A percentile compares a stretch with the other conserved stretches of the same genome.
Evolutionary conservation across 2,113 vertebrate genomes (phyloP).

Genomic region (Psittacula cyanocephala): DNA sequence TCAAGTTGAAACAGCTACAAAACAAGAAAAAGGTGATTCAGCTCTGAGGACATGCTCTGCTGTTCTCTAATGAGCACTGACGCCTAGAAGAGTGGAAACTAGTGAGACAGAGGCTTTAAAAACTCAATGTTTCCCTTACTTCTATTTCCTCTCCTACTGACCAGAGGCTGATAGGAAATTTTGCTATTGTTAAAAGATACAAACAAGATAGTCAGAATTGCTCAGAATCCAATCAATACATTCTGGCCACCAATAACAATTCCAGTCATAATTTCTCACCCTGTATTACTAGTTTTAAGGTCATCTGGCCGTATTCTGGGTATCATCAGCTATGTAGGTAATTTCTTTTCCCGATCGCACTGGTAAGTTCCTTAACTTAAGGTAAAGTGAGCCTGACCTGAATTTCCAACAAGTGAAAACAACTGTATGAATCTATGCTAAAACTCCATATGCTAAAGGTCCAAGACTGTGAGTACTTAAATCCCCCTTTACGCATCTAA

Average conservation of each 20-base stretch:
- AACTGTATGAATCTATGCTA: not conserved
- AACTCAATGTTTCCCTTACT: not conserved
- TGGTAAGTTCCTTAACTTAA: not conserved
- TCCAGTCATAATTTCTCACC: not conserved
- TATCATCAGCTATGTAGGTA: not conserved
- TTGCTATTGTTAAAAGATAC: not conserved
- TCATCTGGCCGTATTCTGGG: not conserved
- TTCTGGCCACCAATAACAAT: not conserved
- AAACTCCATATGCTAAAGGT: not conserved
- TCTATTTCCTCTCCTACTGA: not conserved
- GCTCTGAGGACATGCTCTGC: not conserved
- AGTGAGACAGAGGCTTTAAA: not conserved
- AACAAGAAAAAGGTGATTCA: not conserved
- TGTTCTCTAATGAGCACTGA: slow-evolving; percentile 1
- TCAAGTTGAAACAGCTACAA: not conserved
- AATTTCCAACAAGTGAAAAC: not conserved
- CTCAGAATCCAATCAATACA: not conserved
- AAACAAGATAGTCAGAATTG: not conserved
- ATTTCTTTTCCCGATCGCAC: not conserved
- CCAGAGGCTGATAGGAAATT: not conserved
- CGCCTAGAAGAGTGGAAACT: not conserved
- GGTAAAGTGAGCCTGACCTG: not conserved
- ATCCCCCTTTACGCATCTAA: not conserved
- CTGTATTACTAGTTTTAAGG: not conserved
- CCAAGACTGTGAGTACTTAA: not conserved